These are phyloP conservation scores for Unio delphinus DNA, from an alignment of 2,888 invertebrate species.

Conservation along the genomic window DNA sequence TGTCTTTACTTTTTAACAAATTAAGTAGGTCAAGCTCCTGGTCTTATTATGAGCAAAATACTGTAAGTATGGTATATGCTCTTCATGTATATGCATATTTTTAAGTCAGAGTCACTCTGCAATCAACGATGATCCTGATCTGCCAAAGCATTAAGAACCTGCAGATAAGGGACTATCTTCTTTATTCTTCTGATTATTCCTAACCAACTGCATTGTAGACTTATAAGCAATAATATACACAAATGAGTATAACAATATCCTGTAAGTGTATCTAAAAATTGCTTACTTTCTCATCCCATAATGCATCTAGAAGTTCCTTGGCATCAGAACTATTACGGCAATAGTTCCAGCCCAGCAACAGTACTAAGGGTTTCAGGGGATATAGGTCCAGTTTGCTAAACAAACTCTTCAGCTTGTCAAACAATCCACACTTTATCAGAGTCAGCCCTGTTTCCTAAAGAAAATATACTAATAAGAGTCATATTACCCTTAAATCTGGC, in stretches of 20 bases:
- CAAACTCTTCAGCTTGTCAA: conserved; percentile 50
- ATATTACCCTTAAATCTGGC: background rate
- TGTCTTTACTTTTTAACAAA: too few relatives aligned
- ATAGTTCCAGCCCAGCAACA: conserved; percentile 63
- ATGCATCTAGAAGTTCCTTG: conserved; percentile 51
- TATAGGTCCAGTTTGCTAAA: conserved; percentile 57
- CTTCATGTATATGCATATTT: too few relatives aligned
- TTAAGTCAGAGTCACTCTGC: too few relatives aligned
- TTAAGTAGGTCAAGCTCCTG: too few relatives aligned
- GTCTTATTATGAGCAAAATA: too few relatives aligned
- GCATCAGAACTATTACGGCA: conserved; percentile 56
- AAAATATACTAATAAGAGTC: background rate
- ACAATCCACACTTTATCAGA: conserved; percentile 55
- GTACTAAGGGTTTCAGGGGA: conserved; percentile 59
- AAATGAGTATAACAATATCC: background rate
- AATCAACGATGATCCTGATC: too few relatives aligned
- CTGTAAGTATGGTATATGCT: too few relatives aligned
- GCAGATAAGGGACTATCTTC: too few relatives aligned
- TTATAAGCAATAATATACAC: background rate
- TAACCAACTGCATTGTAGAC: too few relatives aligned
- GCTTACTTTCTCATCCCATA: conserved; percentile 54
- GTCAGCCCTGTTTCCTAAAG: conserved; percentile 57
- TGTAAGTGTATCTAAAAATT: background rate
- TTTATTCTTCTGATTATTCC: too few relatives aligned
- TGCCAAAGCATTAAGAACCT: too few relatives aligned